Conservation (phyloP, 2,797 vertebrate genomes). For the Adelosebastes latens region DNA sequence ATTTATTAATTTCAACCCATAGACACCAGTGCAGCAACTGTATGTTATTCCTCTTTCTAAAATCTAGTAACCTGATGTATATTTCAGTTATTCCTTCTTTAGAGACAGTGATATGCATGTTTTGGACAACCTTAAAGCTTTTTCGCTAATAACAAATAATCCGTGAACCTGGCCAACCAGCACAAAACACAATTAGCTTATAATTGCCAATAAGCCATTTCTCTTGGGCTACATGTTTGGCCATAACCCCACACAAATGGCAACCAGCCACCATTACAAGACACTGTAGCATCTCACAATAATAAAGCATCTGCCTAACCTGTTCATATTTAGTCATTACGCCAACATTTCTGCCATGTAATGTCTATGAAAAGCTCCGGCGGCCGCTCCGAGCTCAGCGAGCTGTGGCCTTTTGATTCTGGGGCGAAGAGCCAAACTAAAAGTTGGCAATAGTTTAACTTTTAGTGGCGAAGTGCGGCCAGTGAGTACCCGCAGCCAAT, state of each 20-base stretch:
- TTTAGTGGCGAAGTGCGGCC: no score
- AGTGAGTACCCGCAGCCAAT: no score
- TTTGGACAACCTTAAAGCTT: background rate
- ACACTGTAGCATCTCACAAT: background rate
- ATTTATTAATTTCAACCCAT: background rate
- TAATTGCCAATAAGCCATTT: background rate
- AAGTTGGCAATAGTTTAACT: no score
- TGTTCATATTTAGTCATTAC: background rate
- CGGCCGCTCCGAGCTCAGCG: no score
- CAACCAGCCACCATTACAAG: background rate
- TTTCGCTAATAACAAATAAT: background rate
- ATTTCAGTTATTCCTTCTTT: background rate
- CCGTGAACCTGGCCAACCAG: background rate
- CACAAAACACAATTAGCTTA: background rate
- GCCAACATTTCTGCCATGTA: no score
- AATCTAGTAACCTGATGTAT: background rate
- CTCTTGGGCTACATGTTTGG: background rate
- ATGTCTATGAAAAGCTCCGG: no score
- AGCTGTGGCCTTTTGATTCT: no score
- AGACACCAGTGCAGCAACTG: background rate
- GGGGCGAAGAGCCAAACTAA: no score
- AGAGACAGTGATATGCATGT: background rate
- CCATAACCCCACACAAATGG: background rate
- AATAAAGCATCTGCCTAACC: background rate
- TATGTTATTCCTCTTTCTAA: background rate